These are phyloP conservation scores for Sphaeridia pumilis DNA, from an alignment of 2,888 invertebrate genomes.

Conservation along the genomic window DNA sequence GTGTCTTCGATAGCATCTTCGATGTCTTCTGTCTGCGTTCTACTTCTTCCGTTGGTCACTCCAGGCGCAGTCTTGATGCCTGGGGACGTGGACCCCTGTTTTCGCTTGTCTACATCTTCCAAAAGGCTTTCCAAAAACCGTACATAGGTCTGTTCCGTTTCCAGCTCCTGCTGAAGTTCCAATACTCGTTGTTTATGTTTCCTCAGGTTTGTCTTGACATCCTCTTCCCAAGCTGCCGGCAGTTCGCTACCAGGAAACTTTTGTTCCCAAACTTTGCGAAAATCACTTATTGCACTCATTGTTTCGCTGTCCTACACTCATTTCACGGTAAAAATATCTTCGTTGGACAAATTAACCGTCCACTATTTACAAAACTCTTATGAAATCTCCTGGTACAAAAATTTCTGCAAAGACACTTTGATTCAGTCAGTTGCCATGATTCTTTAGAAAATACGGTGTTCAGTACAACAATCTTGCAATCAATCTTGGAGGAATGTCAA, in stretches of 20 bases:
- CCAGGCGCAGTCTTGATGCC: conserved; percentile 3
- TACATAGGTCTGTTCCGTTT: conserved; percentile 81
- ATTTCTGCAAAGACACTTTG: too few species aligned
- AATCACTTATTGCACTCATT: conserved; percentile 36
- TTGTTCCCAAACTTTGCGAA: conserved; percentile 65
- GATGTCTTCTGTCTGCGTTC: conserved; percentile 30
- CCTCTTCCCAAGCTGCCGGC: conserved; percentile 85
- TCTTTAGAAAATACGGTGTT: too few species aligned
- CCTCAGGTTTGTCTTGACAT: conserved; percentile 76
- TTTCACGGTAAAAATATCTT: too few species aligned
- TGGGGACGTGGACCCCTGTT: conserved; percentile 44
- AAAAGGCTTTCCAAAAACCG: conserved; percentile 74
- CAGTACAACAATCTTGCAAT: too few species aligned
- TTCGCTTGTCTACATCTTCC: conserved; percentile 73
- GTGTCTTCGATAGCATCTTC: conserved; percentile 35
- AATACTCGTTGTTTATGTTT: conserved; percentile 79
- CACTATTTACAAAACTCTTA: too few species aligned
- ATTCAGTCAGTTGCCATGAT: too few species aligned
- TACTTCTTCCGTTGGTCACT: conserved; percentile 14
- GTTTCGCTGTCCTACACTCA: too few species aligned
- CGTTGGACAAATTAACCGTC: too few species aligned
- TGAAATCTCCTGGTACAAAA: too few species aligned
- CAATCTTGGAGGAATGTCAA: too few species aligned
- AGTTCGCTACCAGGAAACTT: conserved; percentile 80
- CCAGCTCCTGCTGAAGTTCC: conserved; percentile 68